These are phyloP conservation scores for Prenolepis imparis DNA, from an alignment of 2,888 invertebrate species.

Conservation along the genomic window DNA sequence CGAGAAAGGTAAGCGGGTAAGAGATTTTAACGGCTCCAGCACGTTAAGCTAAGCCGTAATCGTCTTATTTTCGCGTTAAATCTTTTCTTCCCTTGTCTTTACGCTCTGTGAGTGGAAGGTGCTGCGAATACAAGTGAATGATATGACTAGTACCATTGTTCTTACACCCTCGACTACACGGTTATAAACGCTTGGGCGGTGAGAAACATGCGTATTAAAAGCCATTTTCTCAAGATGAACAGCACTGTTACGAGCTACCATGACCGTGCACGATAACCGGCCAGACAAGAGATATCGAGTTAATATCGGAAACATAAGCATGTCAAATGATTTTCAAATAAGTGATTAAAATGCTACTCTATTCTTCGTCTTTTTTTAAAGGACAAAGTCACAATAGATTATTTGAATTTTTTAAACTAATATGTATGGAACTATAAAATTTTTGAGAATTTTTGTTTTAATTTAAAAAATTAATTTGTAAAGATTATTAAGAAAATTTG, in stretches of 20 bases:
- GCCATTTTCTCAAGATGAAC: slow-evolving; percentile 49
- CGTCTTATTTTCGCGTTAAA: slow-evolving; percentile 84
- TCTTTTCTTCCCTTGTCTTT: slow-evolving; percentile 74
- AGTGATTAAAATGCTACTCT: slow-evolving; percentile 6
- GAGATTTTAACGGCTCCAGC: slow-evolving; percentile 62
- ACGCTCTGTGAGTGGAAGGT: slow-evolving; percentile 58
- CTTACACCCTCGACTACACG: slow-evolving; percentile 72
- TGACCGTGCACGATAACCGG: not conserved
- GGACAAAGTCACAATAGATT: not conserved
- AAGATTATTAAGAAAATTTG: not conserved
- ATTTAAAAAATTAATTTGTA: not conserved
- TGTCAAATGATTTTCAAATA: not conserved
- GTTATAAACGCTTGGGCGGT: slow-evolving; percentile 74
- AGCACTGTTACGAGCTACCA: not conserved
- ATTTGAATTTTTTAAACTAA: not conserved
- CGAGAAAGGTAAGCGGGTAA: slow-evolving; percentile 36
- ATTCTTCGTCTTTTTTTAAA: not conserved
- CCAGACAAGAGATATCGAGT: not conserved
- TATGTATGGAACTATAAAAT: not conserved
- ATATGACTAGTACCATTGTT: slow-evolving; percentile 78
- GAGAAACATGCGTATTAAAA: slow-evolving; percentile 76
- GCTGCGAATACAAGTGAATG: slow-evolving; percentile 56
- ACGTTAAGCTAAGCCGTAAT: slow-evolving; percentile 82
- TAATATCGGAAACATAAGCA: slow-evolving; percentile 12
- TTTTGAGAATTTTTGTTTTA: not conserved